A percentile compares a stretch with the other conserved stretches of the same genome.
These are phyloP conservation scores for Micoletzkya japonica DNA, from an alignment of 2,888 invertebrate species.

Conservation along the genomic window DNA sequence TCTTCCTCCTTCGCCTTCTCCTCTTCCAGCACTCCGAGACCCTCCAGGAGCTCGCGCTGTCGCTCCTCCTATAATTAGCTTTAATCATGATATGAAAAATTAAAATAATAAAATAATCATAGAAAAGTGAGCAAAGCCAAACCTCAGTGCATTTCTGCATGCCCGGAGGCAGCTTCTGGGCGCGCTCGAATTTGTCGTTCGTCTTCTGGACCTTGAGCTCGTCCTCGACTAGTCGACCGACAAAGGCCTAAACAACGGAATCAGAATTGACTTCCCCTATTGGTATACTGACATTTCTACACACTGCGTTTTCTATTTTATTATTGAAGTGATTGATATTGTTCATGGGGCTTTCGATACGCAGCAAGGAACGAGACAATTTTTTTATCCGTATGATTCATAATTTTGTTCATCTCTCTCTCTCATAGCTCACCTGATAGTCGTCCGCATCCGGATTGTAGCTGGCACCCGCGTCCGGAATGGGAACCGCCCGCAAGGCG, in stretches of 20 bases:
- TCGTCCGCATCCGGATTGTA: constrained; percentile 46
- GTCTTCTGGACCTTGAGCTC: constrained; percentile 31
- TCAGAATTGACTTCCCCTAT: neutral
- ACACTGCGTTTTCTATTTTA: too few relatives aligned
- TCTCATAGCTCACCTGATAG: constrained; percentile 39
- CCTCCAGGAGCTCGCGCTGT: constrained; percentile 19
- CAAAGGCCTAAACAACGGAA: constrained; percentile 37
- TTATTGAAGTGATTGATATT: too few relatives aligned
- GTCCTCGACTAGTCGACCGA: constrained; percentile 35
- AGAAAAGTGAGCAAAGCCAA: too few relatives aligned
- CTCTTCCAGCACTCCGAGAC: constrained; percentile 21
- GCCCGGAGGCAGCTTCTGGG: neutral
- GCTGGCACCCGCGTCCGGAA: constrained; percentile 47
- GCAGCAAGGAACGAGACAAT: too few relatives aligned
- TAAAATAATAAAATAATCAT: neutral
- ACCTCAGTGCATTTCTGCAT: constrained; percentile 11
- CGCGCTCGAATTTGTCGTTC: constrained; percentile 15
- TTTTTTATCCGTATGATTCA: neutral
- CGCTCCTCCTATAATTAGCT: constrained; percentile 11
- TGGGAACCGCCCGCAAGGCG: constrained; percentile 40
- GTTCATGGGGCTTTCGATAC: too few relatives aligned
- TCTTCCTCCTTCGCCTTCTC: constrained; percentile 17
- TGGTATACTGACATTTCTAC: neutral
- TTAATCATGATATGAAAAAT: neutral
- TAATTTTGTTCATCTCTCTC: neutral